phyloP scores from a whole-genome alignment of 1,140 invertebrate genomes.

The Parasteatoda tepidariorum region DNA sequence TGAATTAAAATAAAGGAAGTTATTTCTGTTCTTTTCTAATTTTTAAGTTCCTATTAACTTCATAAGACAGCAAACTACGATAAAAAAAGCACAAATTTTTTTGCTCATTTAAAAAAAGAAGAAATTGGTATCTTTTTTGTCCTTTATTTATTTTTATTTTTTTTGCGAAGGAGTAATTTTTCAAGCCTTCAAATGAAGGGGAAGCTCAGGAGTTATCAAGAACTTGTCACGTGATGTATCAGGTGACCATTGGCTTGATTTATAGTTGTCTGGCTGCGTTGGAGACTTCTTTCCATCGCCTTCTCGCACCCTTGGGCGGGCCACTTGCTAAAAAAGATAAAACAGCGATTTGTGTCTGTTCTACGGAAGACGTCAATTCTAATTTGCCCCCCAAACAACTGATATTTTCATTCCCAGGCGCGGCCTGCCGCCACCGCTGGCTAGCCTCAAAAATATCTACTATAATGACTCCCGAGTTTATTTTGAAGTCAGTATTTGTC shows the following conservation, averaged over 20 bases:
- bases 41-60: no score
- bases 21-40: no score
- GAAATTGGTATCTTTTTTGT: no score
- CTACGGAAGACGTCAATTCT: slow-evolving; percentile 5
- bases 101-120: no score
- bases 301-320: slow-evolving; percentile 39
- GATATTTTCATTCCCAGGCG: neutral
- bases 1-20: no score
- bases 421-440: neutral
- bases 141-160: no score
- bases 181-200: slow-evolving; percentile 21
- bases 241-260: slow-evolving; percentile 59
- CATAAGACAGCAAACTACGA: no score
- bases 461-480: no score
- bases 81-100: no score
- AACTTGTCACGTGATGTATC: slow-evolving; percentile 57
- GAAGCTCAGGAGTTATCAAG: slow-evolving; percentile 22
- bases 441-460: no score
- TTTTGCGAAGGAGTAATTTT: no score
- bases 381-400: neutral
- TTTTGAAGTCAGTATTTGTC: no score
- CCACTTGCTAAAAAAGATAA: slow-evolving; percentile 20
- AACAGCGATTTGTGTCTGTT: neutral
- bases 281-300: slow-evolving; percentile 48
- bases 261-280: slow-evolving; percentile 56